A percentile compares a stretch with the other conserved stretches of the same genome.
phyloP scores from a whole-genome alignment of 2,113 vertebrate species.

The Bothrops jararaca region DNA sequence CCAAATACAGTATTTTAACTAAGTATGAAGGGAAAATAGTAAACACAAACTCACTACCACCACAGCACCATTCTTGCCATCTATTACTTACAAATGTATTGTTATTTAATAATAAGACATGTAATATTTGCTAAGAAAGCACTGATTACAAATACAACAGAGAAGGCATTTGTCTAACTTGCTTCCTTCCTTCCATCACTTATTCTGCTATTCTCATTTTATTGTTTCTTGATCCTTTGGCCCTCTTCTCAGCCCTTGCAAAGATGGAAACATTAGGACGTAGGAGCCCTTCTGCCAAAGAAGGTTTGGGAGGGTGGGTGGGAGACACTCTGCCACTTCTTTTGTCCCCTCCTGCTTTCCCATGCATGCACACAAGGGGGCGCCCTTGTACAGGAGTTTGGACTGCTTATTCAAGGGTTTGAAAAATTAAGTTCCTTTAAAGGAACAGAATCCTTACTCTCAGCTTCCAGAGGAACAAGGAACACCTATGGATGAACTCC shows the following conservation, averaged over 20 bases:
- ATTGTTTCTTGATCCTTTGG: neutral
- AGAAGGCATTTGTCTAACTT: neutral
- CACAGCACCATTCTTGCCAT: neutral
- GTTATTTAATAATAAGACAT: neutral
- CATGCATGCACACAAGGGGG: conserved; percentile 14
- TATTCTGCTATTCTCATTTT: neutral
- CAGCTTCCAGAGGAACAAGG: neutral
- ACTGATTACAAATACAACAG: neutral
- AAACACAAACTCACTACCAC: neutral
- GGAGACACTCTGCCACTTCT: neutral
- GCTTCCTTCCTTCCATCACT: neutral
- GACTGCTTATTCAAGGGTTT: fast-evolving
- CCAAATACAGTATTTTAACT: neutral
- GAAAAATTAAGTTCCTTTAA: neutral
- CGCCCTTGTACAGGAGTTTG: conserved; percentile 8
- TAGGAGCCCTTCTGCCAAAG: neutral
- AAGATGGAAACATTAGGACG: neutral
- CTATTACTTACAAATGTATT: neutral
- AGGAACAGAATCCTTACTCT: neutral
- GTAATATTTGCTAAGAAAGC: neutral
- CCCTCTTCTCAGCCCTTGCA: neutral
- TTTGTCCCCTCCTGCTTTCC: neutral
- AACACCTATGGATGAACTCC: neutral
- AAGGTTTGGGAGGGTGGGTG: neutral
- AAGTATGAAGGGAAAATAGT: neutral